Evolutionary conservation across 2,888 invertebrate species (phyloP), one percentile per base, ranked within the genome.

Genomic region (Homarus gammarus): DNA sequence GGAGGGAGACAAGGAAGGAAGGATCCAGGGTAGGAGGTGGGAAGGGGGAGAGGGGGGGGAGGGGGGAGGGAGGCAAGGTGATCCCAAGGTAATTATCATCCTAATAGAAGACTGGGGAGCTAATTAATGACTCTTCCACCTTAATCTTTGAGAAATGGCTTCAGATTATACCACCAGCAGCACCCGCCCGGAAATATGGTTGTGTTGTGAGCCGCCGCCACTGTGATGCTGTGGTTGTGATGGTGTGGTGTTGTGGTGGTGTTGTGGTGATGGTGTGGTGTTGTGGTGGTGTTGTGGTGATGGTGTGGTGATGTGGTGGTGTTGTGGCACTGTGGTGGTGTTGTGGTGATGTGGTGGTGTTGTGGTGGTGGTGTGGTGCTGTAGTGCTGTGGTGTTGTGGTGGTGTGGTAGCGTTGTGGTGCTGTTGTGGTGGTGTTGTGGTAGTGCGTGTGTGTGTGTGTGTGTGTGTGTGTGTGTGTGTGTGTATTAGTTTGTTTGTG

Each of bases 1-100:
- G n/a, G n/a, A n/a, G n/a, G n/a, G n/a, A n/a, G n/a, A n/a, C n/a
- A n/a, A n/a, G n/a, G n/a, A n/a, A n/a, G n/a, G n/a, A n/a, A n/a
- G n/a, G n/a, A n/a, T n/a, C n/a, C n/a, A n/a, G n/a, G n/a, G n/a
- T n/a, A n/a, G n/a, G n/a, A n/a, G n/a, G n/a, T n/a, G n/a, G n/a
- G n/a, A n/a, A n/a, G n/a, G n/a, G n/a, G n/a, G n/a, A n/a, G n/a
- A n/a, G n/a, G n/a, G n/a, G n/a, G n/a, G n/a, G n/a, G n/a, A n/a
- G n/a, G n/a, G n/a, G n/a, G n/a, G n/a, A n/a, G n/a, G 15, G 27
- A 27, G 56, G 18, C 56, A 5, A 18, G 36, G n/a, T 73, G n/a
- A 73, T 73, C 40, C n/a, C 38, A 40, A 27, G 73, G 79, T 51
- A 79, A 79, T 79, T 79, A 79, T 56, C 79, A 36, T 79, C 79